phyloP scores from a whole-genome alignment of 2,113 vertebrate species.

The Argyrosomus japonicus region DNA sequence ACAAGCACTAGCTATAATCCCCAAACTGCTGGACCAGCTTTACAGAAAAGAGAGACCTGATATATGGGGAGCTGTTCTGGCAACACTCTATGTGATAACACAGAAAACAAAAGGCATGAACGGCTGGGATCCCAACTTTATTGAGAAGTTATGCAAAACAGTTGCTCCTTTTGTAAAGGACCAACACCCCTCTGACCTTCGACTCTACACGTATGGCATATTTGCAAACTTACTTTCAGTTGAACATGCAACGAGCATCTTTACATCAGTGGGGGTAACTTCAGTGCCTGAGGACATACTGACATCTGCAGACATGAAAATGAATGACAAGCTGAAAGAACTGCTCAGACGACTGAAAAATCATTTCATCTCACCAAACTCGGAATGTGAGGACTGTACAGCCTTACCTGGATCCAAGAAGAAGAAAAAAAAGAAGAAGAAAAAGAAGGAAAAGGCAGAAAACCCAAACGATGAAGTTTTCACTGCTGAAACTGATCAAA shows the following conservation, averaged over 20 bases:
- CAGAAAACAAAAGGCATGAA: conserved; percentile 59
- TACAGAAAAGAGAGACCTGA: too few relatives aligned
- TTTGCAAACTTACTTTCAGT: conserved; percentile 51
- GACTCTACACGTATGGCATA: conserved; percentile 40
- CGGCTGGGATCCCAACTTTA: conserved; percentile 34
- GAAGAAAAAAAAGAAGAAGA: conserved; percentile 63
- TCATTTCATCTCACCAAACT: conserved; percentile 17
- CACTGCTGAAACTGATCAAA: neutral
- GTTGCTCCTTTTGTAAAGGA: conserved; percentile 37
- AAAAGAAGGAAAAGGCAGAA: conserved; percentile 57
- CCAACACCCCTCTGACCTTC: accelerated
- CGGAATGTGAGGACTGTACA: neutral
- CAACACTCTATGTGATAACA: too few relatives aligned
- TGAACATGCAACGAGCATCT: conserved; percentile 1
- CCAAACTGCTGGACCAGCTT: too few relatives aligned
- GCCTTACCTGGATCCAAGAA: conserved; percentile 19
- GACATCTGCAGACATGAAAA: conserved; percentile 43
- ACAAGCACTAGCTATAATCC: too few relatives aligned
- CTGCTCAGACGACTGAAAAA: conserved; percentile 33
- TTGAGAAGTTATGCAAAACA: conserved; percentile 50
- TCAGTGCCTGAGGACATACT: conserved; percentile 67
- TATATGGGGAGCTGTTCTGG: too few relatives aligned
- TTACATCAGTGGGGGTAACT: conserved; percentile 47
- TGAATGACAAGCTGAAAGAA: conserved; percentile 64
- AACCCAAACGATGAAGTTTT: neutral